A percentile compares a stretch with the other conserved stretches of the same genome.
Conservation (phyloP, 2,113 vertebrate genomes). For the Carassius auratus region DNA sequence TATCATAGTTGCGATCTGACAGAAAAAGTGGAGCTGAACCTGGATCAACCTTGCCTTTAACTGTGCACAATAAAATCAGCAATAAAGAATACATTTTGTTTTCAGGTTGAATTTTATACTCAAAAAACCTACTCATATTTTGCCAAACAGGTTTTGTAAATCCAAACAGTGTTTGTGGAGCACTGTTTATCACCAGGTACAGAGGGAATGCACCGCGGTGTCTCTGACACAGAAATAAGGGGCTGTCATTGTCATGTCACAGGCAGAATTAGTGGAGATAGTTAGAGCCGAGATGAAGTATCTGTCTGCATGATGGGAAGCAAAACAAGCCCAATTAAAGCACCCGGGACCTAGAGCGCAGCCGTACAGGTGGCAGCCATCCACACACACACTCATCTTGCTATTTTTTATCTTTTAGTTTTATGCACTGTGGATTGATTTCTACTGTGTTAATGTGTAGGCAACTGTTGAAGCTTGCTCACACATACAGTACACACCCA, state of each 20-base stretch:
- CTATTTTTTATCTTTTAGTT: background rate
- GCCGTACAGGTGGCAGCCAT: conserved; percentile 18
- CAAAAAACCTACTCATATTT: background rate
- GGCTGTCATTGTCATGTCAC: conserved; percentile 64
- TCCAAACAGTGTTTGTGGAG: background rate
- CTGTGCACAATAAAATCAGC: background rate
- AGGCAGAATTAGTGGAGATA: conserved; percentile 59
- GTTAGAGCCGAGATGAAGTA: conserved; percentile 50
- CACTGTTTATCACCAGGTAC: background rate
- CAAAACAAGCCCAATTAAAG: conserved; percentile 61
- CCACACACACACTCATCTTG: background rate
- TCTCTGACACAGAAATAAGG: conserved; percentile 58
- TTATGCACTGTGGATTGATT: background rate
- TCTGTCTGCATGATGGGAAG: conserved; percentile 55
- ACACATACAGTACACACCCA: background rate
- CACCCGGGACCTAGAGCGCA: conserved; percentile 25
- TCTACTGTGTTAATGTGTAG: background rate
- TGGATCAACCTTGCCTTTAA: background rate
- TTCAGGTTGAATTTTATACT: background rate
- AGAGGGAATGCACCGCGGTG: conserved; percentile 4
- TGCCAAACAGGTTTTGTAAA: background rate
- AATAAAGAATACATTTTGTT: background rate
- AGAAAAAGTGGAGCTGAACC: background rate
- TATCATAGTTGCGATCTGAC: background rate
- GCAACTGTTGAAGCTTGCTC: conserved; percentile 6